Conservation (phyloP, 2,113 vertebrate genomes). For the Poeciliopsis prolifica region DNA sequence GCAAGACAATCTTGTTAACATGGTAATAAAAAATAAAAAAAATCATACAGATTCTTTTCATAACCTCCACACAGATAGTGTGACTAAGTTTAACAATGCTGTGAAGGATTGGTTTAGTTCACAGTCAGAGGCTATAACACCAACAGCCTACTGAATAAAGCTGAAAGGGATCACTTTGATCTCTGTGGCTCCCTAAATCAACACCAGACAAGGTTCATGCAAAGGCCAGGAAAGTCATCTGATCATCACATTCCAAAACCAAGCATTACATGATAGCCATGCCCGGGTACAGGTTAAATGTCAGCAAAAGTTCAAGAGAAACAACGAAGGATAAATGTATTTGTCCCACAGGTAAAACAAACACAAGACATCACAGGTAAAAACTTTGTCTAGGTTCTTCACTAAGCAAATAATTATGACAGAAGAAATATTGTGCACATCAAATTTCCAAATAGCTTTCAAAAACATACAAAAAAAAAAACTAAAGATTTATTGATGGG, state of each 20-base stretch:
- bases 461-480: neutral
- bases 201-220: slow-evolving; percentile 80
- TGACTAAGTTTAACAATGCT: slow-evolving; percentile 23
- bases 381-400: too few relatives aligned
- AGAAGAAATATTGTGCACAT: neutral
- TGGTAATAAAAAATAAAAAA: neutral
- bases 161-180: slow-evolving; percentile 74
- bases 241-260: slow-evolving; percentile 78
- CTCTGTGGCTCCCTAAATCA: slow-evolving; percentile 79
- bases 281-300: slow-evolving; percentile 69
- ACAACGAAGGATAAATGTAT: slow-evolving; percentile 45
- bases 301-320: slow-evolving; percentile 70
- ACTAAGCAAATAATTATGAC: neutral
- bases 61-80: slow-evolving; percentile 40
- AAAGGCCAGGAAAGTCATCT: slow-evolving; percentile 79
- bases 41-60: slow-evolving; percentile 4
- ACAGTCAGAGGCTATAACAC: slow-evolving; percentile 46
- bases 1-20: neutral
- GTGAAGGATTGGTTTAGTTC: slow-evolving; percentile 55
- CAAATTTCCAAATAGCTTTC: neutral
- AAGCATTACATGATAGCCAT: slow-evolving; percentile 69
- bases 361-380: neutral
- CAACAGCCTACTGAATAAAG: slow-evolving; percentile 60
- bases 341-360: neutral
- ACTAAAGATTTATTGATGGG: neutral